Percentiles rank a stretch among this genome's conserved stretches.
Evolutionary conservation across 2,113 vertebrate species (phyloP).

Genomic region (Donacobius atricapilla): DNA sequence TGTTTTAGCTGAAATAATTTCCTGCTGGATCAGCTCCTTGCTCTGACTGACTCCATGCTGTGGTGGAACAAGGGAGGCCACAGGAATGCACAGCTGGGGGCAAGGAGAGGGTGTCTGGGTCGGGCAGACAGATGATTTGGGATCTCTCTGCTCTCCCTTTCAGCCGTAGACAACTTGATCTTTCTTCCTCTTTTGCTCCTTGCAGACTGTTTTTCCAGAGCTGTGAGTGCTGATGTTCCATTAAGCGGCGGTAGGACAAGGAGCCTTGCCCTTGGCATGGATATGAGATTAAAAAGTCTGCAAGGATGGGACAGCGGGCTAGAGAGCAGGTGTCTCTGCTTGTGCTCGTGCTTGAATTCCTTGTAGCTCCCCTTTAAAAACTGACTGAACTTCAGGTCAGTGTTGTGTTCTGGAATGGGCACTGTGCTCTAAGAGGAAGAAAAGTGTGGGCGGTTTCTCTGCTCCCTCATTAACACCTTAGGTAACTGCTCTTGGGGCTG

Average conservation of each 20-base stretch:
- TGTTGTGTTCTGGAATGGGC: background rate
- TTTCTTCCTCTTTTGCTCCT: background rate
- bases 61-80: background rate
- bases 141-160: background rate
- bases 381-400: background rate
- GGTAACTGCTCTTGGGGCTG: background rate
- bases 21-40: conserved; percentile 15
- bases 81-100: conserved; percentile 49
- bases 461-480: background rate
- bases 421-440: background rate
- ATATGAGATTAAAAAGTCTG: background rate
- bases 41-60: background rate
- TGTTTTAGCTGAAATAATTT: background rate
- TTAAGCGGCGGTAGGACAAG: background rate
- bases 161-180: background rate
- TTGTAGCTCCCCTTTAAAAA: background rate
- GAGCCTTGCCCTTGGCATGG: background rate
- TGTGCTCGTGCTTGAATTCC: background rate
- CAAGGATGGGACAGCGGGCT: background rate
- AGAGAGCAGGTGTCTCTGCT: background rate
- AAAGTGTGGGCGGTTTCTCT: background rate
- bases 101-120: conserved; percentile 23
- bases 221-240: background rate
- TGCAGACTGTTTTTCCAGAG: background rate
- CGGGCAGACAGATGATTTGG: background rate